phyloP scores from a whole-genome alignment of 1,140 invertebrate species.

The Gryon sp. region DNA sequence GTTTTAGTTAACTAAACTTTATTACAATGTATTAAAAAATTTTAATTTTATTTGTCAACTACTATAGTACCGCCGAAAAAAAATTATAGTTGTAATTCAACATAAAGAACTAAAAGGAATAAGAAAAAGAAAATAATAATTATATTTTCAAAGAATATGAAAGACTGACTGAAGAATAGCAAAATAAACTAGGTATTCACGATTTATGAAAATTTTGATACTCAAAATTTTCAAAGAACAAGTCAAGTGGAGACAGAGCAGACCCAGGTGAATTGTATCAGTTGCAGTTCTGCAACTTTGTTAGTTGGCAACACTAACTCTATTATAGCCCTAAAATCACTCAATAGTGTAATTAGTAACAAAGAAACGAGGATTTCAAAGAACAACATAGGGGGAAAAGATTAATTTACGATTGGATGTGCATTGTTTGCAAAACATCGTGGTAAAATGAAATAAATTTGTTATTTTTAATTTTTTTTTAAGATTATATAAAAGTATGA shows the following conservation, averaged over 20 bases:
- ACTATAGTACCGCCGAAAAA: no score
- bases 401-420: conserved; percentile 54
- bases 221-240: conserved; percentile 7
- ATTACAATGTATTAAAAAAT: no score
- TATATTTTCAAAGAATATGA: conserved; percentile 44
- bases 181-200: background rate
- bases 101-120: background rate
- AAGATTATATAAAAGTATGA: no score
- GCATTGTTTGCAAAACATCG: conserved; percentile 35
- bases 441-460: conserved; percentile 27
- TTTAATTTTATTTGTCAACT: no score
- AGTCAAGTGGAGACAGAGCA: conserved; percentile 70
- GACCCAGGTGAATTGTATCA: conserved; percentile 75
- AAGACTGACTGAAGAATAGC: conserved; percentile 10
- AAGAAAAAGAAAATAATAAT: conserved; percentile 18
- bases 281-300: conserved; percentile 75
- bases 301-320: conserved; percentile 79
- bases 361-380: conserved; percentile 68
- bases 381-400: conserved; percentile 42
- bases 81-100: no score
- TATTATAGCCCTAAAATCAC: conserved; percentile 78
- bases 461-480: no score
- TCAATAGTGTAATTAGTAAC: conserved; percentile 77
- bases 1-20: no score
- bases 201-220: background rate